phyloP scores from a whole-genome alignment of 2,888 invertebrate species.

The Melanophora roralis region DNA sequence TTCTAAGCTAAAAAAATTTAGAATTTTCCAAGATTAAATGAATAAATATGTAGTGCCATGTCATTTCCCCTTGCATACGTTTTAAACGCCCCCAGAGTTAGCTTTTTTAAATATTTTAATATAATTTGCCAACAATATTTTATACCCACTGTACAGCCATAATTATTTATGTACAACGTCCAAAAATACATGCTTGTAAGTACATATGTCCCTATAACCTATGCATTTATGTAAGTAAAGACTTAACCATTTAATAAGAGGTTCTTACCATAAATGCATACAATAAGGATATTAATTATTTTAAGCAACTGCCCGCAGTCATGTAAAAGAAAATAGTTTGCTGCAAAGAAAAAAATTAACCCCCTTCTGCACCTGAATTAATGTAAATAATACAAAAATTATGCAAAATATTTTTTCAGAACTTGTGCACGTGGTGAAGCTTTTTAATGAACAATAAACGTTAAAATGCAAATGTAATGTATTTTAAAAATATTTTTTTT shows the following conservation, averaged over 20 bases:
- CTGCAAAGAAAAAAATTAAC: no score
- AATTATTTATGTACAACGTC: no score
- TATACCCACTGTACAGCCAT: no score
- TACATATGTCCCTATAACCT: neutral
- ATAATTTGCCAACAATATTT: no score
- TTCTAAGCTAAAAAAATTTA: no score
- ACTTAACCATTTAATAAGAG: constrained; percentile 40
- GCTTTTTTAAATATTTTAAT: no score
- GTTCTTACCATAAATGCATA: constrained; percentile 39
- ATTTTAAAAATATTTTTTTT: constrained; percentile 24
- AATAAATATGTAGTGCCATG: no score
- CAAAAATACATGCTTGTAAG: no score
- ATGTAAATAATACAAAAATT: constrained; percentile 39
- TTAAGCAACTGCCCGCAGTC: constrained; percentile 41
- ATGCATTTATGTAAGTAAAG: neutral
- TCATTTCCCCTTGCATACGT: no score
- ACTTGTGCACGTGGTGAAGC: constrained; percentile 14
- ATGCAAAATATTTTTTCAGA: constrained; percentile 31
- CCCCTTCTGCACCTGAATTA: constrained; percentile 42
- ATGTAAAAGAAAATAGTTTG: no score
- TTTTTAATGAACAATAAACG: constrained; percentile 50
- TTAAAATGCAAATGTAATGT: constrained; percentile 56
- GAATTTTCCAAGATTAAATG: no score
- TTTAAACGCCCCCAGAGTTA: no score
- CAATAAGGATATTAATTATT: constrained; percentile 58